Evolutionary conservation across 2,113 vertebrate genomes (phyloP).

Genomic region (Eleginops maclovinus): DNA sequence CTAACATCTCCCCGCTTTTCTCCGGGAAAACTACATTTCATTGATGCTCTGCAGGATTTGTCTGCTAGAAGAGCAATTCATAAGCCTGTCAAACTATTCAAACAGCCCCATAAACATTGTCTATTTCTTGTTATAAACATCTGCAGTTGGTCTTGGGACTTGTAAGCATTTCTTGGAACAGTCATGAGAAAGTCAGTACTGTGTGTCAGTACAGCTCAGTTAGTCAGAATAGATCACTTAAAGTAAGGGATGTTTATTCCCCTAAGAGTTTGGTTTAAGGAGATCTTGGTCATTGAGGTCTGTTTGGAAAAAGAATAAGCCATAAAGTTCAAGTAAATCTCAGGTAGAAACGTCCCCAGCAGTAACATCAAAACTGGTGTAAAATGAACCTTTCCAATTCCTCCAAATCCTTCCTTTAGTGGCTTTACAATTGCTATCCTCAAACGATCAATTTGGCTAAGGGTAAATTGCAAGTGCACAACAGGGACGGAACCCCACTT

Average conservation of each 20-base stretch:
- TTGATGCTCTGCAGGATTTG: slow-evolving; percentile 28
- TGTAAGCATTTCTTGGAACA: slow-evolving; percentile 30
- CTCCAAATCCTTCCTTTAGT: not conserved
- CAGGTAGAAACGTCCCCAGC: not conserved
- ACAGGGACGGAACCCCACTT: not conserved
- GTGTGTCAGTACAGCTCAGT: slow-evolving; percentile 33
- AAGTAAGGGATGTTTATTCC: not conserved
- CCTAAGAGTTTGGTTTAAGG: not conserved
- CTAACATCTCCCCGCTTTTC: not conserved
- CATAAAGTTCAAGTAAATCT: slow-evolving; percentile 1
- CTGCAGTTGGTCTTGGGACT: slow-evolving; percentile 18
- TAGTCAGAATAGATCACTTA: slow-evolving; percentile 17
- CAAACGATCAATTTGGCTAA: not conserved
- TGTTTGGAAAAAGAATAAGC: slow-evolving; percentile 16
- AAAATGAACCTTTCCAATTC: not conserved
- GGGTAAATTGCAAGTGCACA: not conserved
- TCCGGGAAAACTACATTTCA: slow-evolving; percentile 24
- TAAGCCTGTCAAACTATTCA: slow-evolving; percentile 15
- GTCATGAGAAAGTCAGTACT: slow-evolving; percentile 36
- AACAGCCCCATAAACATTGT: slow-evolving; percentile 30
- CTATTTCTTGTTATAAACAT: slow-evolving; percentile 49
- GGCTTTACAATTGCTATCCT: not conserved
- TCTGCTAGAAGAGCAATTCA: slow-evolving; percentile 16
- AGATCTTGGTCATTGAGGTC: slow-evolving; percentile 11
- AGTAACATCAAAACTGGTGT: not conserved